Evolutionary conservation across 2,113 vertebrate genomes (phyloP).

Genomic region (Melospiza georgiana): DNA sequence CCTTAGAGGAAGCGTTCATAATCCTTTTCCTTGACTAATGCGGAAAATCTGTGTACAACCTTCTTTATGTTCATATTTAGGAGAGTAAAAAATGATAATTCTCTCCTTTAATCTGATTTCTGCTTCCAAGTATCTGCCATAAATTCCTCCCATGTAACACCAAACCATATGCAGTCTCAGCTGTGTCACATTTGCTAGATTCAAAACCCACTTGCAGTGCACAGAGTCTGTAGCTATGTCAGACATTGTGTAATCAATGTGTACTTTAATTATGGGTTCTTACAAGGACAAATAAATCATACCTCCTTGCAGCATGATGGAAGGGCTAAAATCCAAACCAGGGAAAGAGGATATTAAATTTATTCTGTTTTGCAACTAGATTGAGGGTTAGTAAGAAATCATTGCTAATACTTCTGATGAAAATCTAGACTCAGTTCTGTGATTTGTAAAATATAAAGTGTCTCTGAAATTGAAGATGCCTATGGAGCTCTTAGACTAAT

Average conservation of each 20-base stretch:
- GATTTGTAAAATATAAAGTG: constrained; percentile 7
- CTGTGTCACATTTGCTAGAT: neutral
- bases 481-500: neutral
- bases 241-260: constrained; percentile 28
- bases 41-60: neutral
- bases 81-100: neutral
- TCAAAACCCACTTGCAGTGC: neutral
- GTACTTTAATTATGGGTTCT: constrained; percentile 24
- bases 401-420: neutral
- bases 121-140: constrained; percentile 13
- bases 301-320: neutral
- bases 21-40: neutral
- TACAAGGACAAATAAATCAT: constrained; percentile 24
- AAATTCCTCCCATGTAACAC: constrained; percentile 32
- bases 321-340: neutral
- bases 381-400: constrained; percentile 1
- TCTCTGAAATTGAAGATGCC: constrained; percentile 1
- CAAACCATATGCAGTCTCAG: constrained; percentile 26
- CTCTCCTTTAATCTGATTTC: constrained; percentile 29
- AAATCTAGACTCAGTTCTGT: neutral
- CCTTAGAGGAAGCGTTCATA: neutral
- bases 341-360: neutral
- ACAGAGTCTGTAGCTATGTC: neutral
- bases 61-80: constrained; percentile 30
- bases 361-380: neutral